Evolutionary conservation across 2,888 invertebrate genomes (phyloP), one percentile per base, ranked within the genome.

Genomic region (Xanthia togata): DNA sequence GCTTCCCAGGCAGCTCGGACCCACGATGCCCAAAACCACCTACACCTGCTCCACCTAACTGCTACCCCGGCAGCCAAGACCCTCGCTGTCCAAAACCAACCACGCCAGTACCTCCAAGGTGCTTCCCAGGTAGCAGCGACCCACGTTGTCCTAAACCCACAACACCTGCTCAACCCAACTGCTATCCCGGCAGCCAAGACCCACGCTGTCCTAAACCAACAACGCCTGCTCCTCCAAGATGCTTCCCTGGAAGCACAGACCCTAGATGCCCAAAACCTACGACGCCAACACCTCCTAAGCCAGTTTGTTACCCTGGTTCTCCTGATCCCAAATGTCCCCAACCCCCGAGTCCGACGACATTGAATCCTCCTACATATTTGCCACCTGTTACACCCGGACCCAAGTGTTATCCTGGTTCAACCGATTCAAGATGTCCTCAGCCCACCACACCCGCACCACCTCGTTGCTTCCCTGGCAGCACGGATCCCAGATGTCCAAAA

Each of bases 321-420:
- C 84, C 89, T 8, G 90, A 96, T 84, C 93, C 94, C 0, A 88
- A 90, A 5, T 95, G 95, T 65, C 94, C 94, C 2, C 91, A 91
- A 86, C 89, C 91, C 38, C 76, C 92, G 8, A 83, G 88, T 14
- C 90, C 91, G 0, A 89, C 92, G 0, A 91, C 91, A 26, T 78
- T 89, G 17, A 89, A 86, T 62, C 90, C 90, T 14, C 90, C 90
- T 0, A 90, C 89, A 11, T 89, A 91, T 67, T 79, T 90, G 47
- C 88, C 92, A 57, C 83, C 83, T 4, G 67, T 53, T 0, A 70
- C 81, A 57, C 86, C 90, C 0, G 71, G 83, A 17, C 90, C 88
- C 0, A 79, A 81, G 1, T 91, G 91, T 31, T 91, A 75, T 81
- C 84, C 90, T 1, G 87, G 89, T 0, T 84, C 71, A 1, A 83